Percentiles rank a stretch among this genome's conserved stretches.
Conservation (phyloP, 2,113 vertebrate genomes). For the Apistogramma diplotaenia region DNA sequence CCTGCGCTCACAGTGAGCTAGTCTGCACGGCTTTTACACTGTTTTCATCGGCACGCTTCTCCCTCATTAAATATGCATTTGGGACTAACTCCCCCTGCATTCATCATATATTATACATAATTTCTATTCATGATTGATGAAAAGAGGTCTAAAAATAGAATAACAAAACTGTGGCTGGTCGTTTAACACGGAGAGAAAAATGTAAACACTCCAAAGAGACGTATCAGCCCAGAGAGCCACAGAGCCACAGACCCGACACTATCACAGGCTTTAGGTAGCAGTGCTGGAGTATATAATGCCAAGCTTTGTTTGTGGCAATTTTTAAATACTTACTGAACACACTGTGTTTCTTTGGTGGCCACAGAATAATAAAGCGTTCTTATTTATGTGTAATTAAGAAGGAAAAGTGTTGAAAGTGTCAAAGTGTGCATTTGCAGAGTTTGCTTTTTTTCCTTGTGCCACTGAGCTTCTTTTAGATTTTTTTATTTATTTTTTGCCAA, state of each 20-base stretch:
- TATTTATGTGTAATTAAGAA: not conserved
- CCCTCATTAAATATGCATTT: constrained; percentile 73
- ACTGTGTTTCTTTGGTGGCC: not conserved
- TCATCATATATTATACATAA: constrained; percentile 74
- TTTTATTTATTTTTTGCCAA: not conserved
- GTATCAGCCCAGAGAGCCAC: not conserved
- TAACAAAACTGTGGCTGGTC: constrained; percentile 56
- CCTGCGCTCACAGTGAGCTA: not conserved
- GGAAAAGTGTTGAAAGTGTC: not conserved
- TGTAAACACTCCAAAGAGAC: constrained; percentile 50
- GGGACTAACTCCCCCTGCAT: constrained; percentile 65
- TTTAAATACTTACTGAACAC: not conserved
- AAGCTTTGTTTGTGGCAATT: not conserved
- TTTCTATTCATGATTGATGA: constrained; percentile 73
- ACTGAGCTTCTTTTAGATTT: not conserved
- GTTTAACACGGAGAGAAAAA: not conserved
- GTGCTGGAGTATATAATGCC: not conserved
- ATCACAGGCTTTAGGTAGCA: not conserved
- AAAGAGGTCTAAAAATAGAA: constrained; percentile 69
- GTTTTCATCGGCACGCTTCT: constrained; percentile 48
- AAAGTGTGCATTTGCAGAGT: not conserved
- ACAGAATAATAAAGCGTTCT: not conserved
- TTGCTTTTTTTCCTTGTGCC: not conserved
- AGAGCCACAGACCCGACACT: not conserved
- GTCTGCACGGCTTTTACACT: constrained; percentile 5